Percentiles rank a stretch among this genome's conserved stretches.
phyloP scores from a whole-genome alignment of 64 coral and sea anemone genomes.

The Trachythela sp. region DNA sequence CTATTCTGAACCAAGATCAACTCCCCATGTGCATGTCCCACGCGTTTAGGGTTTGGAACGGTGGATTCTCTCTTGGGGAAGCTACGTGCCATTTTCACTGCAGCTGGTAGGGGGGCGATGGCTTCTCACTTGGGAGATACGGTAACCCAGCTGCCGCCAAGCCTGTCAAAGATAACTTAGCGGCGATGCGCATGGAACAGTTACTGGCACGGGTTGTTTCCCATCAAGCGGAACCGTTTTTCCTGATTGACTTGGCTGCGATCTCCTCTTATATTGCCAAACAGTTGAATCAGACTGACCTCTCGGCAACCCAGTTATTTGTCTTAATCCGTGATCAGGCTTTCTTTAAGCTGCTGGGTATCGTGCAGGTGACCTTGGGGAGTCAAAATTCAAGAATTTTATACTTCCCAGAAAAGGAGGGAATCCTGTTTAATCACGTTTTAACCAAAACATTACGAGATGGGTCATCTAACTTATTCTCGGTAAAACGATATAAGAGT shows the following conservation, averaged over 20 bases:
- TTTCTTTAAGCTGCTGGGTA: slow-evolving; percentile 16
- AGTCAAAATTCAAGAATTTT: slow-evolving; percentile 28
- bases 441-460: slow-evolving; percentile 47
- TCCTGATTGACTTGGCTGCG: not conserved
- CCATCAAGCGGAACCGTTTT: slow-evolving; percentile 1
- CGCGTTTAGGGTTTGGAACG: slow-evolving; percentile 14
- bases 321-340: slow-evolving; percentile 17
- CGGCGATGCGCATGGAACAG: slow-evolving; percentile 9
- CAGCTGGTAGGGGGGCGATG: not conserved
- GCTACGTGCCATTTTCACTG: slow-evolving; percentile 12
- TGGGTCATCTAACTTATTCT: slow-evolving; percentile 39
- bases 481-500: slow-evolving; percentile 26
- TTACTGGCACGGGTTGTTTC: not conserved
- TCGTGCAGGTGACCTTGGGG: slow-evolving; percentile 21
- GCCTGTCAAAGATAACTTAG: not conserved
- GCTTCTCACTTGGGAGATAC: too few species aligned
- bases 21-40: slow-evolving; percentile 13
- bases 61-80: slow-evolving; percentile 39
- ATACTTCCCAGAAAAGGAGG: slow-evolving; percentile 23
- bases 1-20: not conserved
- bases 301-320: not conserved
- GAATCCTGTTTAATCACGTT: slow-evolving; percentile 41
- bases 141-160: not conserved
- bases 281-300: not conserved
- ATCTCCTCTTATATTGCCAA: not conserved